These are phyloP conservation scores for Platycnemis pennipes DNA, from an alignment of 2,888 invertebrate species.

Conservation along the genomic window DNA sequence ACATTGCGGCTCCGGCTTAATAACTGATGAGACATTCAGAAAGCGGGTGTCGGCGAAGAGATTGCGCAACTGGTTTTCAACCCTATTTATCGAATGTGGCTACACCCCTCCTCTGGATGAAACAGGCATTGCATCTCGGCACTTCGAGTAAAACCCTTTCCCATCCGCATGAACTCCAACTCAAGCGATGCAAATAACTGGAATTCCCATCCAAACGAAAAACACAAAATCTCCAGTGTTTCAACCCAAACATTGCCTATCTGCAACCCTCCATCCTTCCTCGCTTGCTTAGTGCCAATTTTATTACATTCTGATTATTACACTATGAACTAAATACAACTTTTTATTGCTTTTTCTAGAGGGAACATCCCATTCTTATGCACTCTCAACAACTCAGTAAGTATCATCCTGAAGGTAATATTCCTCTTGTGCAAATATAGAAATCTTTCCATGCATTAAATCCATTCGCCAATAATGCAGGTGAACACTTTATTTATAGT, in stretches of 20 bases:
- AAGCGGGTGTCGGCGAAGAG: not conserved
- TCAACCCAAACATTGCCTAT: not conserved
- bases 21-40: not conserved
- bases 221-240: not conserved
- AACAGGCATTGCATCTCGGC: not conserved
- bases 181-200: not conserved
- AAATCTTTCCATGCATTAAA: not conserved
- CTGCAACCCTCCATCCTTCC: not conserved
- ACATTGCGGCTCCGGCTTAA: not conserved
- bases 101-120: not conserved
- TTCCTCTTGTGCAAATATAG: not conserved
- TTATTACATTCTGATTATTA: not conserved
- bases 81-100: not conserved
- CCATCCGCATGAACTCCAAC: not conserved
- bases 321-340: no score
- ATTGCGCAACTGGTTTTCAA: not conserved
- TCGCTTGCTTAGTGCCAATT: not conserved
- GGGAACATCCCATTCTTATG: no score
- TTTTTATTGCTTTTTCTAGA: no score
- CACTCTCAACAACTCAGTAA: not conserved
- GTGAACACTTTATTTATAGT: not conserved
- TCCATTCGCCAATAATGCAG: not conserved
- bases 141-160: not conserved
- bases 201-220: not conserved
- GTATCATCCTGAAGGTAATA: not conserved